Conservation (phyloP, 2,797 vertebrate species). For the Myotis findleyi region DNA sequence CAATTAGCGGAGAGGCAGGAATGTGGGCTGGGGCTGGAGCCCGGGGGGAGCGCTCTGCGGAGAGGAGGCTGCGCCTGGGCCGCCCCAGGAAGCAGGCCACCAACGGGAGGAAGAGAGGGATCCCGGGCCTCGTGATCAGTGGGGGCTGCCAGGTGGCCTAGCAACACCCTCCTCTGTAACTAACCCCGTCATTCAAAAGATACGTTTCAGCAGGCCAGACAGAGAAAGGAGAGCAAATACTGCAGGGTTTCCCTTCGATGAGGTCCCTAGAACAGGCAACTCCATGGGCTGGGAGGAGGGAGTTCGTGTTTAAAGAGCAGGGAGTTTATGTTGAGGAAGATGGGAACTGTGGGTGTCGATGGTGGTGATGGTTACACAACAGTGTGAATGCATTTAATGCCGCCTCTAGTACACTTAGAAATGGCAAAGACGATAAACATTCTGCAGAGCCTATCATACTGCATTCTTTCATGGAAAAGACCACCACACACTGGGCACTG, state of each 20-base stretch:
- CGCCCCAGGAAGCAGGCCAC: not conserved
- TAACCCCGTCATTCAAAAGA: not conserved
- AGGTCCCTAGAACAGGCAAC: not conserved
- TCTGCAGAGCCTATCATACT: not conserved
- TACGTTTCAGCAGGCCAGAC: not conserved
- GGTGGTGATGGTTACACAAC: not conserved
- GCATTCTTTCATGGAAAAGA: not conserved
- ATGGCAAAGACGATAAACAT: no score
- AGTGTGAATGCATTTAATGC: not conserved
- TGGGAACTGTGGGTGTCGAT: not conserved
- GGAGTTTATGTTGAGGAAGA: not conserved
- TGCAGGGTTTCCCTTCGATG: accelerated
- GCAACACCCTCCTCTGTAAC: not conserved
- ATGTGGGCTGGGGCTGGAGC: constrained; percentile 77
- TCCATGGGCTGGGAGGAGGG: not conserved
- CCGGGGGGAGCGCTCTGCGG: not conserved
- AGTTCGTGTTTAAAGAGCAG: not conserved
- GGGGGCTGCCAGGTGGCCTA: not conserved
- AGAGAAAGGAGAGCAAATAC: not conserved
- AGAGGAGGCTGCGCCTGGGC: not conserved
- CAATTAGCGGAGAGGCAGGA: constrained; percentile 84
- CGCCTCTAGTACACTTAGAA: not conserved
- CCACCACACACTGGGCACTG: not conserved
- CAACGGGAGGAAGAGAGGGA: not conserved
- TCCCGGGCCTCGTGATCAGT: not conserved